phyloP scores from a whole-genome alignment of 2,113 vertebrate genomes.

The Oryzias celebensis region DNA sequence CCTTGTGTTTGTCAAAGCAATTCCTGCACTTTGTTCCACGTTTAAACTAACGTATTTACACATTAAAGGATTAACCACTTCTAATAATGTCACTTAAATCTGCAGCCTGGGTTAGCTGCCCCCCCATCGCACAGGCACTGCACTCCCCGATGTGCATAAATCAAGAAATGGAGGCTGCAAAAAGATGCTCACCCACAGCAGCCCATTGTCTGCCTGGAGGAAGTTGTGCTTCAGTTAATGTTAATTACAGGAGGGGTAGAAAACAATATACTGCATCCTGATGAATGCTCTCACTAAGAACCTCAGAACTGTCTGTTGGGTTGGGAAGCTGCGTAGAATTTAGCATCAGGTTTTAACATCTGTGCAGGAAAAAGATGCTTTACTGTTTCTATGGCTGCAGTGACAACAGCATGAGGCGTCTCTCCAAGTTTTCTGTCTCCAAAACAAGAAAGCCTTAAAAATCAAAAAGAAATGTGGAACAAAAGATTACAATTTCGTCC shows the following conservation, averaged over 20 bases:
- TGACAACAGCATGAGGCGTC: conserved; percentile 36
- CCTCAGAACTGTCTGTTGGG: conserved; percentile 16
- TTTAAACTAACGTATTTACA: conserved; percentile 70
- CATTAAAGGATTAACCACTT: conserved; percentile 68
- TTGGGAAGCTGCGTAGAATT: conserved; percentile 14
- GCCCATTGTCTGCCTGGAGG: not conserved
- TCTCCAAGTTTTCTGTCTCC: conserved; percentile 30
- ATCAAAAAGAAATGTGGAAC: too few species aligned
- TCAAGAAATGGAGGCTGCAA: not conserved
- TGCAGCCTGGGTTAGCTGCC: conserved; percentile 17
- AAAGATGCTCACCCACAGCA: not conserved
- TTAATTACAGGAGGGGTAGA: conserved; percentile 34
- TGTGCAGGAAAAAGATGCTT: conserved; percentile 30
- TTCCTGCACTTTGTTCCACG: conserved; percentile 69
- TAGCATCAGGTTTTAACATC: conserved; percentile 38
- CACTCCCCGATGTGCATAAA: conserved; percentile 36
- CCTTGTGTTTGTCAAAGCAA: conserved; percentile 59
- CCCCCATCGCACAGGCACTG: not conserved
- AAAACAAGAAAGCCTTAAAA: conserved; percentile 22
- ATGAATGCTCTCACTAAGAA: conserved; percentile 2
- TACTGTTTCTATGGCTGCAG: conserved; percentile 41
- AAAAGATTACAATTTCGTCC: too few species aligned
- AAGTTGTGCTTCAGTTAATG: conserved; percentile 29
- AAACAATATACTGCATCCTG: conserved; percentile 16
- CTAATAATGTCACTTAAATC: conserved; percentile 60